Conservation (phyloP, 2,888 invertebrate species). For the Aradus depressus region DNA sequence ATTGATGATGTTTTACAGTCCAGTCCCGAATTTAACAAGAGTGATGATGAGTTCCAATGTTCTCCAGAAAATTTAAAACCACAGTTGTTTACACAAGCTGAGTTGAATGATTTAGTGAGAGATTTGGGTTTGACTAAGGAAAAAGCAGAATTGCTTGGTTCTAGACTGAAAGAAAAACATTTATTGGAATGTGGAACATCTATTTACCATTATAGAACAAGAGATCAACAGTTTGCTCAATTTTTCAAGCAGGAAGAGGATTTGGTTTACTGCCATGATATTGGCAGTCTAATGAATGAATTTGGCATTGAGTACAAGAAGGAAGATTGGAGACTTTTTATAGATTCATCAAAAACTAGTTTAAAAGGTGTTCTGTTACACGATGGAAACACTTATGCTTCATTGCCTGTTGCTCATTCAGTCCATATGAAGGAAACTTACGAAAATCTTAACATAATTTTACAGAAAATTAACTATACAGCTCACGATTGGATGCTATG, state of each 20-base stretch:
- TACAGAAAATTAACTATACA: slow-evolving; percentile 24
- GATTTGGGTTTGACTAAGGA: no score
- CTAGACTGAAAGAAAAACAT: no score
- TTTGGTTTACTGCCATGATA: slow-evolving; percentile 11
- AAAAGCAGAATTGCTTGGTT: no score
- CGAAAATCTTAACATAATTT: slow-evolving; percentile 27
- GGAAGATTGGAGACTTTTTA: slow-evolving; percentile 30
- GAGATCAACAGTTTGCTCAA: no score
- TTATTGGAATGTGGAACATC: no score
- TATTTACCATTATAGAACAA: no score
- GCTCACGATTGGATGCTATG: slow-evolving; percentile 27
- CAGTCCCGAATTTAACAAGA: no score
- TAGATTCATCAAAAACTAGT: slow-evolving; percentile 30
- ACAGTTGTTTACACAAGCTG: no score
- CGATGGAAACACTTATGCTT: slow-evolving; percentile 31
- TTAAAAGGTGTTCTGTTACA: slow-evolving; percentile 31
- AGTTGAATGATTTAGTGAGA: no score
- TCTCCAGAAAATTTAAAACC: no score
- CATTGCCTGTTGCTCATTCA: slow-evolving; percentile 28
- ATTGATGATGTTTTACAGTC: no score
- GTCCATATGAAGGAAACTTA: slow-evolving; percentile 26
- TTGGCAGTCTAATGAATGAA: slow-evolving; percentile 10
- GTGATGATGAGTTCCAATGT: no score
- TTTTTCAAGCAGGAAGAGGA: slow-evolving; percentile 6
- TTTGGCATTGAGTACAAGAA: slow-evolving; percentile 11